A percentile compares a stretch with the other conserved stretches of the same genome.
Conservation (phyloP, 2,113 vertebrate species). For the Entomyzon cyanotis region DNA sequence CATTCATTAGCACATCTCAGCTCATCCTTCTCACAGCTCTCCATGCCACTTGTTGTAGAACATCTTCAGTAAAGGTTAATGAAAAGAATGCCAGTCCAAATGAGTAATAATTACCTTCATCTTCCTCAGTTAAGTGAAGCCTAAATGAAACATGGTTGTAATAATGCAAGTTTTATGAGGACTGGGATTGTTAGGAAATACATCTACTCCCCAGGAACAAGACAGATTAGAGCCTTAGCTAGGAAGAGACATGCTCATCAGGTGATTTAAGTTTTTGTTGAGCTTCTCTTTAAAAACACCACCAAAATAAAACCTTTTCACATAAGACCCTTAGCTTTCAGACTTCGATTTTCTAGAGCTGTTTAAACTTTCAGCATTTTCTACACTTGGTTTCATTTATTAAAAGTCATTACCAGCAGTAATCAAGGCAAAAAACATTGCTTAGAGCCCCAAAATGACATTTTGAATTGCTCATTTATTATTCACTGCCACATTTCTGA, state of each 20-base stretch:
- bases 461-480: neutral
- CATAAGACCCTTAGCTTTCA: neutral
- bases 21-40: neutral
- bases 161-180: constrained; percentile 9
- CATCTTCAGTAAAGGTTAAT: neutral
- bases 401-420: neutral
- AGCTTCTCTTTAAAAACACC: neutral
- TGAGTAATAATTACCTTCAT: constrained; percentile 2
- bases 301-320: neutral
- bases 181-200: neutral
- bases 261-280: neutral
- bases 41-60: neutral
- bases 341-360: neutral
- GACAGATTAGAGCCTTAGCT: neutral
- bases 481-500: neutral
- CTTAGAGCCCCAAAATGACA: neutral
- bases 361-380: neutral
- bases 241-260: neutral
- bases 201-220: neutral
- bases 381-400: neutral
- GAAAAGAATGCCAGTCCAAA: constrained; percentile 18
- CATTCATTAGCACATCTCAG: neutral
- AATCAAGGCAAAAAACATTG: neutral
- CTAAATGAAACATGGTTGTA: neutral
- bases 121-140: constrained; percentile 24